These are phyloP conservation scores for Oncorhynchus kisutch DNA, from an alignment of 2,113 vertebrate genomes.

Conservation along the genomic window DNA sequence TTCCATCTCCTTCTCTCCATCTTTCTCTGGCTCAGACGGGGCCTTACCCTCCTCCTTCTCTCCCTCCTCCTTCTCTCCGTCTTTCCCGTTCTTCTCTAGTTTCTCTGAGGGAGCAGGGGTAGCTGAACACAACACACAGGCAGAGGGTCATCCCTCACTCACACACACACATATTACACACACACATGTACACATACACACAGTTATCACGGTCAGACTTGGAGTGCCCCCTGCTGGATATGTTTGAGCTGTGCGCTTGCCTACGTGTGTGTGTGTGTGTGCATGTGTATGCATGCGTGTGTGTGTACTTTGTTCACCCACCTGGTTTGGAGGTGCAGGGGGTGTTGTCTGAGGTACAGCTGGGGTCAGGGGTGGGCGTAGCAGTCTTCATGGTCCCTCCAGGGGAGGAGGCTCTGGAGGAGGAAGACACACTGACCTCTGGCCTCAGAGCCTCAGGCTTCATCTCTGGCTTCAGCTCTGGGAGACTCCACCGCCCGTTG, in stretches of 20 bases:
- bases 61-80: conserved; percentile 75
- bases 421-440: conserved; percentile 30
- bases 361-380: conserved; percentile 84
- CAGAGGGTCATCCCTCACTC: neutral
- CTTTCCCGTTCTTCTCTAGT: conserved; percentile 76
- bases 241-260: no score
- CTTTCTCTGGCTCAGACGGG: conserved; percentile 65
- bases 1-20: conserved; percentile 40
- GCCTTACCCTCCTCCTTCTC: conserved; percentile 64
- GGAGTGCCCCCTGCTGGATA: neutral
- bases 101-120: conserved; percentile 87
- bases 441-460: conserved; percentile 74
- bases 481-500: conserved; percentile 91
- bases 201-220: no score
- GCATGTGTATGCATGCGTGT: neutral
- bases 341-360: conserved; percentile 77
- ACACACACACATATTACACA: neutral
- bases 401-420: conserved; percentile 89
- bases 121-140: conserved; percentile 65
- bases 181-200: no score
- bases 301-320: conserved; percentile 41
- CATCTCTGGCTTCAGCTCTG: conserved; percentile 83
- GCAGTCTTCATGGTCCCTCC: conserved; percentile 74
- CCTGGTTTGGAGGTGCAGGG: conserved; percentile 91
- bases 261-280: no score